phyloP scores from a whole-genome alignment of 64 coral and sea anemone species.

The Pachyseris speciosa region DNA sequence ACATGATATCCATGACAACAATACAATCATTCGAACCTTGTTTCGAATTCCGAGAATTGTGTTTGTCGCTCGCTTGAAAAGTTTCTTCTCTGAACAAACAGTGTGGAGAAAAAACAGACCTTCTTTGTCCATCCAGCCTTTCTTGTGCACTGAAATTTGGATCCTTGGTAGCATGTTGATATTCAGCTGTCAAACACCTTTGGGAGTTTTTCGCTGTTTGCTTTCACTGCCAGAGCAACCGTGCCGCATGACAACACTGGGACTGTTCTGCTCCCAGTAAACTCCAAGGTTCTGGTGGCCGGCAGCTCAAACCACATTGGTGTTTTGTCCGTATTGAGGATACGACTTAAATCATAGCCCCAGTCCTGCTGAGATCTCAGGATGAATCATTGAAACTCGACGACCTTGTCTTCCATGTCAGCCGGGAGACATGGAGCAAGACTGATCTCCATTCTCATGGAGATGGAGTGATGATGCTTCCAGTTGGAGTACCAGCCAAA shows the following conservation, averaged over 20 bases:
- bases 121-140: neutral
- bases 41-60: neutral
- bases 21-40: neutral
- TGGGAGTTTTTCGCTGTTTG: neutral
- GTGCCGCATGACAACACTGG: neutral
- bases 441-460: neutral
- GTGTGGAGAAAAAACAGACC: neutral
- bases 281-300: constrained; percentile 21
- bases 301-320: constrained; percentile 8
- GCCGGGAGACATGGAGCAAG: neutral
- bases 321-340: constrained; percentile 1
- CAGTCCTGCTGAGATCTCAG: neutral
- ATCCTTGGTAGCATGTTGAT: neutral
- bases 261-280: neutral
- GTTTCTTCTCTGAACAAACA: neutral
- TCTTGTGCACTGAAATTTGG: constrained; percentile 8
- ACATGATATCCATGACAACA: constrained; percentile 2
- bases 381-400: neutral
- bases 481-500: neutral
- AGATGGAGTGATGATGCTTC: neutral
- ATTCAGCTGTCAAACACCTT: neutral
- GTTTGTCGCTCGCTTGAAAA: neutral
- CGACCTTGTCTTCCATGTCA: neutral
- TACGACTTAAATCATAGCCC: neutral
- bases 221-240: constrained; percentile 8